Base-by-base conservation (phyloP, 2,797 vertebrate genomes). In the Micromesistius poutassou region DNA sequence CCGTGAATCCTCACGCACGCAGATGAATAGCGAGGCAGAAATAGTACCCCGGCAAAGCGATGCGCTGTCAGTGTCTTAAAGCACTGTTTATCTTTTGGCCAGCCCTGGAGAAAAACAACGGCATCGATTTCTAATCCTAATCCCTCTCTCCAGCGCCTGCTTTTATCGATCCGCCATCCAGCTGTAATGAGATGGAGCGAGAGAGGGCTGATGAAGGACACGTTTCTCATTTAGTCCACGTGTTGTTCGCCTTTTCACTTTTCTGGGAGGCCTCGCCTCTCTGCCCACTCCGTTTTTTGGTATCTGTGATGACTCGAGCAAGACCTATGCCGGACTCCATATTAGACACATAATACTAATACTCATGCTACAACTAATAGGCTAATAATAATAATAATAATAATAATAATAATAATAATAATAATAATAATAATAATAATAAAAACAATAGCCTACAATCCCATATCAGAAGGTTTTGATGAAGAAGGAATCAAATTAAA, bases 121-220 rank as follows among this genome's bases (percentile, higher is more conserved):
- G 82, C 89, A 93, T 93, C 72, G 93, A 93, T 93, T 93, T 91
- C 90, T 91, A 92, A 91, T 93, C 90, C 90, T 92, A 92, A 92
- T 90, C 92, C 90, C 88, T 87, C 35, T 76, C 88, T 76, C 84
- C 87, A 82, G 87, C 87, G 80, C 82, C 81, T 86, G 87, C 86
- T 79, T 83, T 5, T 94, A 93, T 93, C 90, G 92, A 93, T 90
- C 90, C 91, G 83, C 89, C 79, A 88, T 90, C 89, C 85, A 85
- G 87, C 88, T 84, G 87, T 92, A 92, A 93, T 91, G 87, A 93
- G 91, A 90, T 84, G 86, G 80, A 80, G 80, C 71, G 68, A 85
- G 79, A 85, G 87, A 87, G 87, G 89, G 86, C 87, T 85, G 83
- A 79, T 91, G 90, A 92, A 93, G 92, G 92, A 88, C 92, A 84